Evolutionary conservation across 2,113 vertebrate species (phyloP), one percentile per base, ranked within the genome.

Genomic region (Apeltes quadracus): DNA sequence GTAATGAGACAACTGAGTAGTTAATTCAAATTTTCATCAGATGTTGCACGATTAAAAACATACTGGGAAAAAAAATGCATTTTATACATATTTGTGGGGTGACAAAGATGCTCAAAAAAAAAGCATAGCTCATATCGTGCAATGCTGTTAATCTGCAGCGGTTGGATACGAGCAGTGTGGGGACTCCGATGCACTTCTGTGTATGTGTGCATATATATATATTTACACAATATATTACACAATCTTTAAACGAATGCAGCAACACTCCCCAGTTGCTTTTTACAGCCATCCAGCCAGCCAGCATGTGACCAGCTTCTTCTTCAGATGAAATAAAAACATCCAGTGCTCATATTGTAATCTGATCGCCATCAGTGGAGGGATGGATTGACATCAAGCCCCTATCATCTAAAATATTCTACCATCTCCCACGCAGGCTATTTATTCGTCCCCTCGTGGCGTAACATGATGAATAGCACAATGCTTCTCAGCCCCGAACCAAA

Each of bases 401-500:
- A 5, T 66, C 67, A 59, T 7, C 38, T 56, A 32, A 51, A 39
- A 22, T 2, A 34, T 34, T 34, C n/a, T 69, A 18, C 23, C 53
- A 34, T 66, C 64, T 75, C 71, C 10, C 14, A 29, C 22, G 64
- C 51, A 50, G 32, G 69, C 34, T 39, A 44, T 75, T 81, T 80
- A 70, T 73, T 69, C 64, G 39, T 25, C 65, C 20, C 53, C 84
- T 32, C 20, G 1, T 12, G 22, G 29, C 51, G 57, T 14, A 58
- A n/a, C 65, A 16, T 27, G 65, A 76, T 85, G 77, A 82, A 84
- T 65, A 66, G 61, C 22, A 22, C 56, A 72, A 84, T 69, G 51
- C 67, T 10, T 57, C 62, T 54, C 53, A 66, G 75, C 71, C 74
- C 76, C 75, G 84, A n/a, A 77, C 78, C 67, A 55, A 84, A 84